A percentile compares a stretch with the other conserved stretches of the same genome.
Evolutionary conservation across 2,888 invertebrate species (phyloP).

Genomic region (Drosophila mettleri): DNA sequence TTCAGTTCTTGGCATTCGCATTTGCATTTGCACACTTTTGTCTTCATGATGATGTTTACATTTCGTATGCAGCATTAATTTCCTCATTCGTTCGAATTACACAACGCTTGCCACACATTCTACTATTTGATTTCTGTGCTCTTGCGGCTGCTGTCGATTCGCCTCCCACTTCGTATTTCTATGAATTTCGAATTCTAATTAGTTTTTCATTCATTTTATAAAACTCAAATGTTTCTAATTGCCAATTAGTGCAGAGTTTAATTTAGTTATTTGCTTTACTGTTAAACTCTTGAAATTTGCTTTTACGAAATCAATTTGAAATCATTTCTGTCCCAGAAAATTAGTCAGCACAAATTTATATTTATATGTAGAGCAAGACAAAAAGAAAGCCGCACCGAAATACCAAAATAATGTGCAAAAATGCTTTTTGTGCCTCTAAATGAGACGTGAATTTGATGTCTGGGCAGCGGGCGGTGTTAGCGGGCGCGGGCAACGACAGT

Average conservation of each 20-base stretch:
- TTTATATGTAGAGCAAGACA: slow-evolving; percentile 14
- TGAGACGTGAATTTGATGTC: slow-evolving; percentile 68
- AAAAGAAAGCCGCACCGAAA: slow-evolving; percentile 27
- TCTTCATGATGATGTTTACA: slow-evolving; percentile 39
- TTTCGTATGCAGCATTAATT: slow-evolving; percentile 68
- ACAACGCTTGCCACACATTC: slow-evolving; percentile 16
- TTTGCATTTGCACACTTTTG: slow-evolving; percentile 29
- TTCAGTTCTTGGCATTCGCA: slow-evolving; percentile 45
- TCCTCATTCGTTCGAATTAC: slow-evolving; percentile 61
- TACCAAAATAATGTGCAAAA: slow-evolving; percentile 55
- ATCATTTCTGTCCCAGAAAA: slow-evolving; percentile 44
- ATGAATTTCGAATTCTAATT: slow-evolving; percentile 54
- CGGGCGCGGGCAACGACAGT: slow-evolving; percentile 3
- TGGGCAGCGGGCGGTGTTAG: not conserved
- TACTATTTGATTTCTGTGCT: slow-evolving; percentile 10
- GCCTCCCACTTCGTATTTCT: slow-evolving; percentile 1
- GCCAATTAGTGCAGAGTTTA: slow-evolving; percentile 52
- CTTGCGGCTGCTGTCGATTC: slow-evolving; percentile 27
- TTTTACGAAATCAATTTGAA: slow-evolving; percentile 25
- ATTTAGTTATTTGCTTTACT: slow-evolving; percentile 35
- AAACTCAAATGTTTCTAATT: slow-evolving; percentile 46
- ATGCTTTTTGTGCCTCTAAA: slow-evolving; percentile 64
- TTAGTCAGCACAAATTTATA: slow-evolving; percentile 37
- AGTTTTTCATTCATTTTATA: slow-evolving; percentile 39
- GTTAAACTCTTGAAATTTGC: slow-evolving; percentile 8